phyloP scores from a whole-genome alignment of 2,113 vertebrate species.

The Scomber japonicus region DNA sequence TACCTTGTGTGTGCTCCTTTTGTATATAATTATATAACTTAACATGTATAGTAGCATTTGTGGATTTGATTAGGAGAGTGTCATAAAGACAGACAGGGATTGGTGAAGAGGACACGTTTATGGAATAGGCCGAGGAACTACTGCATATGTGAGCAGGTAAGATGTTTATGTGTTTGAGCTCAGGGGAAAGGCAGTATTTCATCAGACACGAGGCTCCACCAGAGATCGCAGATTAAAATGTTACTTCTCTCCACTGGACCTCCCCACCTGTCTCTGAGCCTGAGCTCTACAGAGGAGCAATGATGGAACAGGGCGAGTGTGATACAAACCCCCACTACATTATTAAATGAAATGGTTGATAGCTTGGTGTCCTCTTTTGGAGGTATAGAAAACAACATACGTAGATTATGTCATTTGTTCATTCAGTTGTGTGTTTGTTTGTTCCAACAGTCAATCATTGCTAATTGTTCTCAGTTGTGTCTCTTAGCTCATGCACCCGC shows the following conservation, averaged over 20 bases:
- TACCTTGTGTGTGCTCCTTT: too few relatives aligned
- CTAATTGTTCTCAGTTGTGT: not conserved
- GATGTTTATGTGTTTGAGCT: slow-evolving; percentile 29
- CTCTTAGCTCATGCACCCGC: not conserved
- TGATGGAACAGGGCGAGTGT: not conserved
- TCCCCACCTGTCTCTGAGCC: slow-evolving; percentile 15
- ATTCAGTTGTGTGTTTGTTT: slow-evolving; percentile 25
- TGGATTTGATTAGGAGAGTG: too few relatives aligned
- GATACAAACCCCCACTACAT: slow-evolving; percentile 2
- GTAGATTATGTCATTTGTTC: slow-evolving; percentile 23
- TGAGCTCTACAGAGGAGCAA: not conserved
- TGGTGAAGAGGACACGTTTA: not conserved
- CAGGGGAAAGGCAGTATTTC: slow-evolving; percentile 69
- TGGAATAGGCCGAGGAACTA: not conserved
- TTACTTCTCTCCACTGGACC: slow-evolving; percentile 47
- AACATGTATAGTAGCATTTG: too few relatives aligned
- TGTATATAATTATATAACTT: too few relatives aligned
- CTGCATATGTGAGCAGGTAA: not conserved
- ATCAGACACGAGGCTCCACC: slow-evolving; percentile 70
- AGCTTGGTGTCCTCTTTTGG: slow-evolving; percentile 6
- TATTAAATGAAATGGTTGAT: slow-evolving; percentile 30
- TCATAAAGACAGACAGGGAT: not conserved
- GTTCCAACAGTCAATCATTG: slow-evolving; percentile 1
- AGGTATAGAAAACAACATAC: not conserved
- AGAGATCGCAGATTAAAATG: slow-evolving; percentile 69